These are phyloP conservation scores for Hirudinaria manillensis DNA, from an alignment of 2,888 invertebrate genomes.

Conservation along the genomic window DNA sequence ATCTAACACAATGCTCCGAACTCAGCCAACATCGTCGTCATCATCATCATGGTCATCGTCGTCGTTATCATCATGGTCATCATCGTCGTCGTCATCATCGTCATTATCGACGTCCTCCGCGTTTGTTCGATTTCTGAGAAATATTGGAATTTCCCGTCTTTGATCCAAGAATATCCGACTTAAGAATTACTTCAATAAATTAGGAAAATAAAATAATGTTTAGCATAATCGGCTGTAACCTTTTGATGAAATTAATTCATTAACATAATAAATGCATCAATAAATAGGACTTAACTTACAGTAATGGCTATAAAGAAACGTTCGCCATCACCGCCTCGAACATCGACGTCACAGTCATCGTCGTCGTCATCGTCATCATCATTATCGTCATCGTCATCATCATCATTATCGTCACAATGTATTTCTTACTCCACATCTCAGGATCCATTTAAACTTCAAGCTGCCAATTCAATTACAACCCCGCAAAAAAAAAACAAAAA, in stretches of 20 bases:
- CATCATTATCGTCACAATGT: not conserved
- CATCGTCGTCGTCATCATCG: not conserved
- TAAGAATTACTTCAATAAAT: no score
- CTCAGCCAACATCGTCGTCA: not conserved
- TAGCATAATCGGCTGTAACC: no score
- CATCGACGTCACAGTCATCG: not conserved
- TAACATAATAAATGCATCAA: no score
- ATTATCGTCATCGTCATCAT: not conserved
- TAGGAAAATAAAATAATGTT: no score
- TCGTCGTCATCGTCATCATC: conserved; percentile 16
- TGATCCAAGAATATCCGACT: no score
- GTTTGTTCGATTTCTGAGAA: not conserved
- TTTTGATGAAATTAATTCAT: no score
- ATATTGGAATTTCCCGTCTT: not conserved
- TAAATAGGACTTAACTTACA: no score
- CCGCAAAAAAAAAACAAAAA: not conserved
- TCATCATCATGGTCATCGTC: not conserved
- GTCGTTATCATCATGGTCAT: not conserved
- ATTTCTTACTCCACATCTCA: not conserved
- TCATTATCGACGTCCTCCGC: not conserved
- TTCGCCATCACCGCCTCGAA: conserved; percentile 25
- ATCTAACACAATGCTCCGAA: no score
- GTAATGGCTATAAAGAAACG: conserved; percentile 28
- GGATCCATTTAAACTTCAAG: not conserved
- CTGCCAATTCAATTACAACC: not conserved